Base-by-base conservation (phyloP, 2,113 vertebrate genomes). In the Sterrhoptilus dennistouni region DNA sequence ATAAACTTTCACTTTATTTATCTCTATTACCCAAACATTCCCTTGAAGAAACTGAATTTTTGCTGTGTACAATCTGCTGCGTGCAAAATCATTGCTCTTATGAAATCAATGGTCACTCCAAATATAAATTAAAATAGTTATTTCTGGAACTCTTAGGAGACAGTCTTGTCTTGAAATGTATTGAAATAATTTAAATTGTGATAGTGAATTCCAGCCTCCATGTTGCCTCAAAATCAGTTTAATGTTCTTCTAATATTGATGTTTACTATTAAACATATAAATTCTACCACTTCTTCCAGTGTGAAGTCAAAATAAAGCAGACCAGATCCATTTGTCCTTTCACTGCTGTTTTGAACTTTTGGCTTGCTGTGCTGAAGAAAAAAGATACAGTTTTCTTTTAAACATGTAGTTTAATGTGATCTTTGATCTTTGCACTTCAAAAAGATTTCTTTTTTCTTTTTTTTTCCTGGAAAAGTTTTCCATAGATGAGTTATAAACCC, bases 361-460 rank as follows among this genome's bases (percentile, higher is more conserved):
- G 60, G 64, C 60, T 88, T 92, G 60, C 82, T 88, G 56, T 81
- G 75, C 59, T 75, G 60, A 71, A 57, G 68, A 75, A 81, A 93
- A 95, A 92, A 75, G 16, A 17, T 71, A 72, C 21, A 44, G 33
- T 63, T 93, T 89, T 84, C 76, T 89, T 89, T 94, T 82, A 92
- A 94, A 82, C 45, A 44, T 66, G 78, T 82, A 87, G 49, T 72
- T 89, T 92, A 91, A 94, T 64, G 25, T 84, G 83, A 90, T 94
- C 95, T 96, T 96, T 96, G 85, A 94, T 92, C 83, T 94, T 93
- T 52, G 17, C 12, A 93, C 85, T 96, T 95, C 90, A 97, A 81
- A 96, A 96, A 89, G 56, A 25, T 24, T 69, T 27, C n/a, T 36
- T 14, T 64, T 59, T 56, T 78, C 72, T 69, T 88, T 87, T 88